Evolutionary conservation across 2,113 vertebrate species (phyloP), one percentile per base, ranked within the genome.

Genomic region (Limnothrissa miodon): DNA sequence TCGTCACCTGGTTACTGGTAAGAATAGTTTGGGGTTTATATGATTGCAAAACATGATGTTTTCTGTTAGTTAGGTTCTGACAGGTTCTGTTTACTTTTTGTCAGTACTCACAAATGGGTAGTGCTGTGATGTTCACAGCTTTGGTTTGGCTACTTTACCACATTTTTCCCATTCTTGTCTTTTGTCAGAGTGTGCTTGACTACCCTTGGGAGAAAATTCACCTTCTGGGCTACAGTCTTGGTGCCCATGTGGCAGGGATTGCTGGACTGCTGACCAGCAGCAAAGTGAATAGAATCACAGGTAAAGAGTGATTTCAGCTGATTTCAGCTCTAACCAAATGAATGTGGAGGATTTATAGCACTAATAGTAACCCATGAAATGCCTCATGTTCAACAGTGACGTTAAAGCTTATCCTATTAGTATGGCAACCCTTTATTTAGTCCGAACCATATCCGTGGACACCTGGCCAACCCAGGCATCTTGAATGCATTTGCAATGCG

Each of bases 221-320:
- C 87, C 91, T 99, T 88, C 90, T 99, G 90, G 98, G 98, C 0
- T 99, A 99, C 88, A 99, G 98, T 85, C 95, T 99, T 10, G 98
- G 98, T 56, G 98, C 98, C 19, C 98, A 99, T 66, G 97, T 95
- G 78, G 98, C 98, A 23, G 98, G 98, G 0, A 88, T 99, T 66
- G 98, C 98, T 79, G 98, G 98, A 45, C 95, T 94, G 80, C 95
- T 98, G 59, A 96, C 96, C 0, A 93, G 92, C 78, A 94, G 95
- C 83, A 98, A 98, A 83, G 96, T 99, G 87, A 97, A 96, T 92
- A 95, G 98, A 92, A 99, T 99, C 90, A 99, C 98, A 86, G 98
- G 98, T 99, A 89, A 95, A 92, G 29, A 33, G 29, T 33, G 66
- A 36, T 5, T 66, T 6, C 59, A 29, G n/a, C n/a, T n/a, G 13